A percentile compares a stretch with the other conserved stretches of the same genome.
phyloP scores from a whole-genome alignment of 2,797 vertebrate genomes.

The Ctenosaura bakeri region DNA sequence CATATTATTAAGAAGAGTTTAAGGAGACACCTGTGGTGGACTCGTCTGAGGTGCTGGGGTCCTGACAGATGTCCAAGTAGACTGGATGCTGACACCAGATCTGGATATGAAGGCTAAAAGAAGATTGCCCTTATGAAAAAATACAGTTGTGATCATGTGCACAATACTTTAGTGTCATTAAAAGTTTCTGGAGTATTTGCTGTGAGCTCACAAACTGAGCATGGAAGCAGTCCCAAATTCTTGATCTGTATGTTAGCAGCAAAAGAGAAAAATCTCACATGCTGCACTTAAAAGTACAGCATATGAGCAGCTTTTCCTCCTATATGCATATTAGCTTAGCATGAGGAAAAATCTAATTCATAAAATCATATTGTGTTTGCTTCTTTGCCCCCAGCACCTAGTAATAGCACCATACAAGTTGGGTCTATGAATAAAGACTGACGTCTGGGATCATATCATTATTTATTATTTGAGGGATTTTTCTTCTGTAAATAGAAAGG shows the following conservation, averaged over 20 bases:
- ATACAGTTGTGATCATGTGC: not conserved
- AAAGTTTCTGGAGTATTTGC: not conserved
- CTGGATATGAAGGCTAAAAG: not conserved
- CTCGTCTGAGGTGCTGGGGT: too few species aligned
- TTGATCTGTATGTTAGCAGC: not conserved
- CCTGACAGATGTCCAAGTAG: not conserved
- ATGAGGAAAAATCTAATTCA: not conserved
- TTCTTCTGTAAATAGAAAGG: not conserved
- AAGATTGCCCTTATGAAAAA: not conserved
- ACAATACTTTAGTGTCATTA: not conserved
- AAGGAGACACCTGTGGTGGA: not conserved
- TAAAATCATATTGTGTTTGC: not conserved
- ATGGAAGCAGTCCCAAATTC: not conserved
- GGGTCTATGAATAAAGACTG: constrained; percentile 3
- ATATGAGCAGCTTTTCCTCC: not conserved
- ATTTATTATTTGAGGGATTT: not conserved
- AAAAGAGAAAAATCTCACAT: not conserved
- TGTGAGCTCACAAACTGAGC: not conserved
- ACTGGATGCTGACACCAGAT: not conserved
- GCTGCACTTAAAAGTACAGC: not conserved
- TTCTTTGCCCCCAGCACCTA: not conserved
- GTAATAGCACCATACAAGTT: not conserved
- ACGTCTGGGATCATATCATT: not conserved
- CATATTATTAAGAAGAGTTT: not conserved
- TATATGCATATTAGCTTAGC: not conserved